A percentile compares a stretch with the other conserved stretches of the same genome.
These are phyloP conservation scores for Alauda arvensis DNA, from an alignment of 2,797 vertebrate species.

Conservation along the genomic window DNA sequence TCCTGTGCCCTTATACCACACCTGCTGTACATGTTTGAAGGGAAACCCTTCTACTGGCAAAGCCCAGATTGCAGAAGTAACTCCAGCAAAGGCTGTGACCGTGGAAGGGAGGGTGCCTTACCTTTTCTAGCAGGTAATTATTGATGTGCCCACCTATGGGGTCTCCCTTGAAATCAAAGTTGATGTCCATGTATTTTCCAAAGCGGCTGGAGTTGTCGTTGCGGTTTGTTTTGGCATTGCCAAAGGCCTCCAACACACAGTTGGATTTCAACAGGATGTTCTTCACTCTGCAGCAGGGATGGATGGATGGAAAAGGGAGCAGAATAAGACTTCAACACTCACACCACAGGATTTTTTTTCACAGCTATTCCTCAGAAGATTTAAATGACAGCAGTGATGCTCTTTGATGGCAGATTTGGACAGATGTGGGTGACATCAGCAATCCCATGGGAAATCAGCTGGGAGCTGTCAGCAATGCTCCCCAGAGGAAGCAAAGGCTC, in stretches of 20 bases:
- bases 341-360: background rate
- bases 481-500: background rate
- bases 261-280: constrained; percentile 98
- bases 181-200: constrained; percentile 99
- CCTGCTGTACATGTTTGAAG: rapidly evolving
- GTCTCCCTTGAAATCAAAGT: constrained; percentile 98
- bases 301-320: background rate
- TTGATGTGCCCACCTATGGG: constrained; percentile 97
- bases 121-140: constrained; percentile 98
- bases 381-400: background rate
- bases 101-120: constrained; percentile 45
- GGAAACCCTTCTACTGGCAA: background rate
- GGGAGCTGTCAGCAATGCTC: background rate
- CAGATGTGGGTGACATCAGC: background rate
- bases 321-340: background rate
- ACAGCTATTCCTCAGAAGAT: background rate
- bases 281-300: constrained; percentile 82
- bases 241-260: constrained; percentile 95
- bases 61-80: background rate
- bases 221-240: constrained; percentile 96
- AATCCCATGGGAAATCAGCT: background rate
- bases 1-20: background rate
- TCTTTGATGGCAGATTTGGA: background rate
- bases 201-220: constrained; percentile 98
- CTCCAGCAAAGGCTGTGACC: background rate